Evolutionary conservation across 2,113 vertebrate genomes (phyloP), one percentile per base, ranked within the genome.

Genomic region (Heptranchias perlo): DNA sequence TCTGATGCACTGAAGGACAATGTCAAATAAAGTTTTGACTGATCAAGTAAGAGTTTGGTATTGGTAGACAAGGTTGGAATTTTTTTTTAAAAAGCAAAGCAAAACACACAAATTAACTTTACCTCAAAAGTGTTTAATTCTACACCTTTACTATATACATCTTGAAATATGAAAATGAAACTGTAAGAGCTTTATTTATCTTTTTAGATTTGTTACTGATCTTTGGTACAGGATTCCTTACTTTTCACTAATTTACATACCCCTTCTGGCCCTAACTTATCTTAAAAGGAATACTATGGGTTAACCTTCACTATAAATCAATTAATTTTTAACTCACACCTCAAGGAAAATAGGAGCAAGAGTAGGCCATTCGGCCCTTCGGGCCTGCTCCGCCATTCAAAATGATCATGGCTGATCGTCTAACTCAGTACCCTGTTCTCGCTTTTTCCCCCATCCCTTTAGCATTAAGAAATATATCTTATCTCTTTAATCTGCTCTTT

Each of bases 21-120:
- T 96, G 97, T 97, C 97, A 97, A 97, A 97, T 97, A 97, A 97
- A 97, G 92, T 6, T 44, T 92, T 96, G 97, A 97, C 97, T 97
- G 97, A 64, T 47, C 52, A 58, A 91, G 58, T 94, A 18, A 47
- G 82, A 93, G 91, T n/a, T 93, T 18, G 49, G 7, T 39, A 31
- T n/a, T 64, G 16, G 91, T 93, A 2, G 10, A n/a, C n/a, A n/a
- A n/a, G n/a, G n/a, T n/a, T n/a, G 35, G 16, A 67, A 67, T n/a
- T 8, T 44, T 44, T 39, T 23, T 65, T 47, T 94, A 10, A 92
- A 10, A n/a, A n/a, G 13, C 11, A 94, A 44, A 10, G n/a, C n/a
- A n/a, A n/a, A n/a, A n/a, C n/a, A 44, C 16, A 44, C 35, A 44
- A 39, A 21, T 21, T n/a, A 8, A 93, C 25, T 64, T 93, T 39